These are phyloP conservation scores for Hoplodrina blanda DNA, from an alignment of 2,888 invertebrate species.

Conservation along the genomic window DNA sequence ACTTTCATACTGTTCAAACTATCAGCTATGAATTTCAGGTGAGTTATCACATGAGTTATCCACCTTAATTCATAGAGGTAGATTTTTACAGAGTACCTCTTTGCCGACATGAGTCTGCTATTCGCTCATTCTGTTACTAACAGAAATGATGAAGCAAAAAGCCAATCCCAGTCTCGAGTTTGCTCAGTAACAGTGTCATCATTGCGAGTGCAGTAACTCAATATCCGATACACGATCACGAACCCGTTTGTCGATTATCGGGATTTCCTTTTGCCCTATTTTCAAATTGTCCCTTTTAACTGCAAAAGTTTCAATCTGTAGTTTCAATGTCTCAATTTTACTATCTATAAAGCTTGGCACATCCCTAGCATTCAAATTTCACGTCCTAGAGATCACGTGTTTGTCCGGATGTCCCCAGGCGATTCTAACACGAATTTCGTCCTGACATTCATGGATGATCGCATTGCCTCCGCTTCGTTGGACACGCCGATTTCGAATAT, in stretches of 20 bases:
- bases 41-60: too few relatives aligned
- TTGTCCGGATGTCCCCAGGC: conserved; percentile 54
- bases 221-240: conserved; percentile 32
- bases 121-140: neutral
- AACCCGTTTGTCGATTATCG: conserved; percentile 10
- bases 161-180: neutral
- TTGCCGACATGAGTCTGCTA: neutral
- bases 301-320: neutral
- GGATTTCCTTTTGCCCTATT: conserved; percentile 24
- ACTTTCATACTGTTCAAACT: neutral
- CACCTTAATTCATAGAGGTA: too few relatives aligned
- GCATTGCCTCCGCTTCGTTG: conserved; percentile 63
- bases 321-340: neutral
- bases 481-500: conserved; percentile 68
- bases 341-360: neutral
- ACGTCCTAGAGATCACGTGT: conserved; percentile 42
- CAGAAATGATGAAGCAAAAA: neutral
- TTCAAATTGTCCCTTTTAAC: conserved; percentile 10
- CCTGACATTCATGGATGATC: conserved; percentile 76
- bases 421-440: conserved; percentile 59
- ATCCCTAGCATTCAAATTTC: conserved; percentile 31
- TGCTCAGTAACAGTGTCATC: conserved; percentile 11
- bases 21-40: too few relatives aligned
- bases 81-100: neutral
- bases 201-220: conserved; percentile 28